A percentile compares a stretch with the other conserved stretches of the same genome.
phyloP scores from a whole-genome alignment of 2,888 invertebrate genomes.

The Drosophila affinis region DNA sequence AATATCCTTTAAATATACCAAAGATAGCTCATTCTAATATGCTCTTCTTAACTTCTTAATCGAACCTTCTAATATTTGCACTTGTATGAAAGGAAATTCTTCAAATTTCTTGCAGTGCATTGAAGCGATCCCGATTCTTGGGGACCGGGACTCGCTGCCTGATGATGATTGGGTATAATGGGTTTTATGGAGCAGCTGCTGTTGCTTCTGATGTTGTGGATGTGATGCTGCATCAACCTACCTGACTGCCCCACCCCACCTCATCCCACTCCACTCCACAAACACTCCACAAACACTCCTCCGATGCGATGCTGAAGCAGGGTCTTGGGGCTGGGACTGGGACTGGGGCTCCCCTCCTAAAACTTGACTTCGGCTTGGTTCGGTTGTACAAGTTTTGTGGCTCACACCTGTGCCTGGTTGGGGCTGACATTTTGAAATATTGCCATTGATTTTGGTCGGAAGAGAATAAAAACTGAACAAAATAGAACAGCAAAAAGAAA shows the following conservation, averaged over 20 bases:
- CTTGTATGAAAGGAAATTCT: not conserved
- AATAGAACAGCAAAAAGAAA: conserved; percentile 23
- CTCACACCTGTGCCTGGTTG: conserved; percentile 73
- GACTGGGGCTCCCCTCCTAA: conserved; percentile 17
- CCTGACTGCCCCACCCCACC: conserved; percentile 8
- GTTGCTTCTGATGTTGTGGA: conserved; percentile 37
- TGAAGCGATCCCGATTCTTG: conserved; percentile 63
- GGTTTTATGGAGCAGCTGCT: conserved; percentile 76
- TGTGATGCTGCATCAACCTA: conserved; percentile 36
- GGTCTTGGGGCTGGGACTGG: not conserved
- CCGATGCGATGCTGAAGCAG: not conserved
- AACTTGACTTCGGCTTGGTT: conserved; percentile 11
- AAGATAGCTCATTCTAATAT: too few species aligned
- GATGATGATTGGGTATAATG: conserved; percentile 79
- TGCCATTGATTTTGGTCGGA: conserved; percentile 68
- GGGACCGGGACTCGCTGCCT: conserved; percentile 66
- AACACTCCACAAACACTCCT: conserved; percentile 10
- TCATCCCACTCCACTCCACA: not conserved
- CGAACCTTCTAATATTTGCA: too few species aligned
- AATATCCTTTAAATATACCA: too few species aligned
- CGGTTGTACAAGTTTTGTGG: conserved; percentile 64
- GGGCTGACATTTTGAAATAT: conserved; percentile 79
- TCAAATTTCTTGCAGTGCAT: conserved; percentile 18
- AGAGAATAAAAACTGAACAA: conserved; percentile 3
- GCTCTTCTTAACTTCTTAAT: too few species aligned